Conservation (phyloP, 2,113 vertebrate genomes). For the Dicentrarchus labrax region DNA sequence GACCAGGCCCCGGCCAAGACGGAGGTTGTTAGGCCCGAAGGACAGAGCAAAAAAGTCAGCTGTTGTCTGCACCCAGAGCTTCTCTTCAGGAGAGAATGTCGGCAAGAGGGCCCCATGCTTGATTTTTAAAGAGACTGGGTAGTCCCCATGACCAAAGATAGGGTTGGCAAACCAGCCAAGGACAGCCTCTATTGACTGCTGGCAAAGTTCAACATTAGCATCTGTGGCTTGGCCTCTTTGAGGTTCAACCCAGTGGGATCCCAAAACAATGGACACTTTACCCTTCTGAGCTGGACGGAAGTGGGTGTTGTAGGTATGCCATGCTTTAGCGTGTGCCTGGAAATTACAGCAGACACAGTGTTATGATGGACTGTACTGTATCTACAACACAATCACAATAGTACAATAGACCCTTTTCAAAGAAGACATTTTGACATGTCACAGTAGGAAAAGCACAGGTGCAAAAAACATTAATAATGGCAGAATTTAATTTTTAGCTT, state of each 20-base stretch:
- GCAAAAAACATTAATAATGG: background rate
- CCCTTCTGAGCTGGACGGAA: constrained; percentile 91
- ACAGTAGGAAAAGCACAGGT: background rate
- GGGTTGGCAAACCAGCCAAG: constrained; percentile 96
- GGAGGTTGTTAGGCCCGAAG: constrained; percentile 95
- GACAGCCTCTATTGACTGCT: constrained; percentile 90
- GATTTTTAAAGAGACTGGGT: constrained; percentile 88
- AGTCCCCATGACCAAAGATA: constrained; percentile 91
- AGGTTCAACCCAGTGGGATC: constrained; percentile 97
- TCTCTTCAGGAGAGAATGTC: constrained; percentile 87
- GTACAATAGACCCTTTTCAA: background rate
- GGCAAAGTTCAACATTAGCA: constrained; percentile 85
- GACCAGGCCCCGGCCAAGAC: constrained; percentile 79
- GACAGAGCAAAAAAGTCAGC: constrained; percentile 97
- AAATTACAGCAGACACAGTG: constrained; percentile 39
- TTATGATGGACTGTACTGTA: background rate
- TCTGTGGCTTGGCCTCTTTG: constrained; percentile 76
- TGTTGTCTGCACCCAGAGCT: constrained; percentile 86
- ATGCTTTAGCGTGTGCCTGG: constrained; percentile 94
- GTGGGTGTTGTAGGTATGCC: constrained; percentile 89
- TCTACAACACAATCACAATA: background rate
- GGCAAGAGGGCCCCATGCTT: constrained; percentile 82
- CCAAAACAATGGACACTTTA: constrained; percentile 91
- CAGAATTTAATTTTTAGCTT: background rate
- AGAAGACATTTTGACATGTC: background rate